Base-by-base conservation (phyloP, 2,888 invertebrate species). In the Trisateles emortualis region DNA sequence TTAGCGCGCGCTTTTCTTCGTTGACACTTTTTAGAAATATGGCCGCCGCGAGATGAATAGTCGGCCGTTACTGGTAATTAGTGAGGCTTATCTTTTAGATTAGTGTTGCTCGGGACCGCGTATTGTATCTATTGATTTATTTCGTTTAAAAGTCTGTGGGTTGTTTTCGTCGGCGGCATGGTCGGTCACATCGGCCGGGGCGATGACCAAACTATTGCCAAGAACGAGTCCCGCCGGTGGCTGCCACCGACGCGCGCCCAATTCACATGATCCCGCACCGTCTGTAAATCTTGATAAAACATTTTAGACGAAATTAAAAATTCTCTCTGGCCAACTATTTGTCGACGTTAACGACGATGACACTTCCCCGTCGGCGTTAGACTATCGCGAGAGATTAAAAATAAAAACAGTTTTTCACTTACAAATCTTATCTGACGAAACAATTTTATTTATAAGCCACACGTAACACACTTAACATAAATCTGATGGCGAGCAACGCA, bases 181-280 rank as follows among this genome's bases (percentile, higher is more conserved):
- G 67, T 64, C 68, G 64, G 64, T 61, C 61, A 59, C 42, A 59
- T 47, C 55, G 64, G 72, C 64, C 76, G 79, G 88, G 86, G 86
- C 90, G 86, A 86, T 90, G 90, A 87, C 90, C 90, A 90, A 87
- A 83, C 88, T 87, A 90, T 88, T 86, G 85, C 83, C 78, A 79
- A 85, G 86, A 89, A 86, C 87, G 79, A 81, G 86, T 85, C 86
- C 83, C 85, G 79, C 57, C 79, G 79, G 68, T 67, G 70, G 6
- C 67, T 58, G 61, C 54, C 71, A 68, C 64, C 68, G 68, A 58
- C 66, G 68, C 68, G 69, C 76, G 73, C 72, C 78, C 76, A 72
- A 76, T 72, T 68, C 74, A 74, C 67, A 74, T 77, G 77, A 76
- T 76, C 76, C 79, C 73, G 70, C 59, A 56, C 64, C 78, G 65